A percentile compares a stretch with the other conserved stretches of the same genome.
phyloP scores from a whole-genome alignment of 2,888 invertebrate species.

The Scelioninae gen. 2 region DNA sequence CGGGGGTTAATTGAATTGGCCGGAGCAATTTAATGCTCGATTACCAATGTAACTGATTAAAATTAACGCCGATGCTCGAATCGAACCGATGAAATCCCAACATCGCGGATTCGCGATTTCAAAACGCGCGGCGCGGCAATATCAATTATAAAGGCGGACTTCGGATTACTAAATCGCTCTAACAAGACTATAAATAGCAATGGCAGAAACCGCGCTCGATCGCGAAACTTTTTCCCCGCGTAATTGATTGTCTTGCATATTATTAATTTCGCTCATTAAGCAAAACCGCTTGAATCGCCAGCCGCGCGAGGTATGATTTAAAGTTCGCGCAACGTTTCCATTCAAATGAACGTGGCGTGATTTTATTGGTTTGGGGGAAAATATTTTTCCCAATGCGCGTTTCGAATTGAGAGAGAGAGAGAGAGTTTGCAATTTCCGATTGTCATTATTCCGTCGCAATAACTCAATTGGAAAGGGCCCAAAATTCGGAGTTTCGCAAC shows the following conservation, averaged over 20 bases:
- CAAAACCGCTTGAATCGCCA: slow-evolving; percentile 27
- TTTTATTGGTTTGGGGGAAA: slow-evolving; percentile 5
- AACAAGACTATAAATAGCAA: slow-evolving; percentile 45
- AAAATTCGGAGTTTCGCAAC: no score
- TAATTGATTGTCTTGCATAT: slow-evolving; percentile 43
- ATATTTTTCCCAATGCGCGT: no score
- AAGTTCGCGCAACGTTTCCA: slow-evolving; percentile 26
- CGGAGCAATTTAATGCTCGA: slow-evolving; percentile 36
- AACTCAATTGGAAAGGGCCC: no score
- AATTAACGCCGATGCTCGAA: slow-evolving; percentile 28
- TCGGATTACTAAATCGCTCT: slow-evolving; percentile 46
- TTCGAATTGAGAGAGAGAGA: no score
- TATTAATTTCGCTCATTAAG: slow-evolving; percentile 46
- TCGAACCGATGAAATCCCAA: slow-evolving; percentile 35
- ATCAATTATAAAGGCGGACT: slow-evolving; percentile 47
- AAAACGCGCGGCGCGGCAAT: slow-evolving; percentile 36
- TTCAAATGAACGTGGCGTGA: slow-evolving; percentile 36
- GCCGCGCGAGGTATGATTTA: slow-evolving; percentile 23
- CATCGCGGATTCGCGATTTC: slow-evolving; percentile 51
- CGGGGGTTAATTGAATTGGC: slow-evolving; percentile 40
- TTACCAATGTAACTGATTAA: slow-evolving; percentile 39
- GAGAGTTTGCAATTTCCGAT: no score
- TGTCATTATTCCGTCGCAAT: slow-evolving; percentile 8
- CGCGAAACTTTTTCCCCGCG: slow-evolving; percentile 30
- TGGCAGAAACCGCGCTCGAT: slow-evolving; percentile 28